These are phyloP conservation scores for Lipophrys pholis DNA, from an alignment of 2,113 vertebrate genomes.

Conservation along the genomic window DNA sequence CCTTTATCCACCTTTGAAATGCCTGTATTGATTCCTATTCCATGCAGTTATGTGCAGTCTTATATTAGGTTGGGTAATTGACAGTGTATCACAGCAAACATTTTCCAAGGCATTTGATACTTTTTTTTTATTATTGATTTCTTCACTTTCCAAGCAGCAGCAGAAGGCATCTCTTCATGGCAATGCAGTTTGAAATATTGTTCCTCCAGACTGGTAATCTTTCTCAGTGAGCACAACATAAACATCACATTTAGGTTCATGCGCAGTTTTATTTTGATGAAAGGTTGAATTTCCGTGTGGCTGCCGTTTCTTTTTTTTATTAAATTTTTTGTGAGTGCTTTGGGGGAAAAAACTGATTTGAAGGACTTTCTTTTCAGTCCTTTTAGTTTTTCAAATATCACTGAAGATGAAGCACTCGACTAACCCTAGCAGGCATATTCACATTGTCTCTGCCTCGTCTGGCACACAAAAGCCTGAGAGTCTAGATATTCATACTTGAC, in stretches of 20 bases:
- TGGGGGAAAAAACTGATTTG: conserved; percentile 7
- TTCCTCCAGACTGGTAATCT: conserved; percentile 12
- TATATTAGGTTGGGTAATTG: conserved; percentile 40
- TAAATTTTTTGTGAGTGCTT: not conserved
- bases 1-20: too few relatives aligned
- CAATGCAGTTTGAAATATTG: conserved; percentile 14
- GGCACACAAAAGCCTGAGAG: not conserved
- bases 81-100: conserved; percentile 28
- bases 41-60: not conserved
- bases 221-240: conserved; percentile 6
- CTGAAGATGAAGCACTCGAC: not conserved
- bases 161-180: not conserved
- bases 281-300: not conserved
- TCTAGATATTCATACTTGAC: too few relatives aligned
- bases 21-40: not conserved
- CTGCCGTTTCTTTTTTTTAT: conserved; percentile 19
- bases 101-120: conserved; percentile 34
- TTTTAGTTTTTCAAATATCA: conserved; percentile 20
- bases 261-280: conserved; percentile 10
- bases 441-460: conserved; percentile 4
- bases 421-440: conserved; percentile 12
- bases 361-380: conserved; percentile 12
- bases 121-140: conserved; percentile 54
- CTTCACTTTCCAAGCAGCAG: conserved; percentile 15
- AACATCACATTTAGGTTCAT: conserved; percentile 3